A percentile compares a stretch with the other conserved stretches of the same genome.
These are phyloP conservation scores for Diachasma alloeum DNA, from an alignment of 1,140 invertebrate species.

Conservation along the genomic window DNA sequence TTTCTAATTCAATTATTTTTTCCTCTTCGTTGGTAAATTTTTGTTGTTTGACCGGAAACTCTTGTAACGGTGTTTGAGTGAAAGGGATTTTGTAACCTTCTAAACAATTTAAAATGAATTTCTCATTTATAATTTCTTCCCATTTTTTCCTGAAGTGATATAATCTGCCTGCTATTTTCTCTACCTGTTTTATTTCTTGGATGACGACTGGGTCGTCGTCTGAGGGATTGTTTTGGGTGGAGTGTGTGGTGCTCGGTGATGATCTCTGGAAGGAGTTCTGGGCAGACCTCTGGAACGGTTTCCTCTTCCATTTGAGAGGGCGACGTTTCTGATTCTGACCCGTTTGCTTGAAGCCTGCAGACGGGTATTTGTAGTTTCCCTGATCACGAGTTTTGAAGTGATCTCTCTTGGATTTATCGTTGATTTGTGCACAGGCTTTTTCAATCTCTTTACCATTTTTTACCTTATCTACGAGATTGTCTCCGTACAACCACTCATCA, in stretches of 20 bases:
- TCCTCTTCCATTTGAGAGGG: neutral
- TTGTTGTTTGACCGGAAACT: slow-evolving; percentile 25
- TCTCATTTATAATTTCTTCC: slow-evolving; percentile 27
- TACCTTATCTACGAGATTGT: slow-evolving; percentile 15
- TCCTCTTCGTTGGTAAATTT: slow-evolving; percentile 40
- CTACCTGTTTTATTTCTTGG: slow-evolving; percentile 27
- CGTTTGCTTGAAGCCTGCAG: slow-evolving; percentile 5
- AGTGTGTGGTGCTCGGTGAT: neutral
- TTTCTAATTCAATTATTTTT: slow-evolving; percentile 18
- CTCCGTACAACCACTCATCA: slow-evolving; percentile 41
- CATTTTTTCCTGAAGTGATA: slow-evolving; percentile 13
- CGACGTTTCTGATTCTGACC: slow-evolving; percentile 5
- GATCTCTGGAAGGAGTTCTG: neutral
- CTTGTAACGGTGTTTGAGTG: slow-evolving; percentile 19
- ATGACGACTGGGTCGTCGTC: slow-evolving; percentile 19
- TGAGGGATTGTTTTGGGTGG: neutral
- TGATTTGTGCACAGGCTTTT: slow-evolving; percentile 27
- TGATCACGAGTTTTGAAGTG: neutral
- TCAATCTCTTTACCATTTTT: slow-evolving; percentile 29
- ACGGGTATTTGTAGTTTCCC: slow-evolving; percentile 30
- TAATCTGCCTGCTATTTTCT: slow-evolving; percentile 14
- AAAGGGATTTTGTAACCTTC: slow-evolving; percentile 31
- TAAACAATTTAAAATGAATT: slow-evolving; percentile 26
- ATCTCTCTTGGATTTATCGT: slow-evolving; percentile 15
- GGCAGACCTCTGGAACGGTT: neutral